Base-by-base conservation (phyloP, 2,888 invertebrate genomes). In the Desoria tigrina region DNA sequence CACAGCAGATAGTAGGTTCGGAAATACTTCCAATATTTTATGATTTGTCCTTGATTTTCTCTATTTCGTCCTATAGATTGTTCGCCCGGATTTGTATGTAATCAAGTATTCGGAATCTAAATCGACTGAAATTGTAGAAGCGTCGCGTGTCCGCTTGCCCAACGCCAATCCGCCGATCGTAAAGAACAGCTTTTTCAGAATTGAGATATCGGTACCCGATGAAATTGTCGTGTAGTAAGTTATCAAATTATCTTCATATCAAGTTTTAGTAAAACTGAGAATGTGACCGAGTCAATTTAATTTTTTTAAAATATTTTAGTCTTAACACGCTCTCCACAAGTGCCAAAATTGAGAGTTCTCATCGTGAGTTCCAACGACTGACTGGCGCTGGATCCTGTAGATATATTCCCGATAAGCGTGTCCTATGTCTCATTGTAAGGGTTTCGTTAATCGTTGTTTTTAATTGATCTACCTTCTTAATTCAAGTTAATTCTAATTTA, bases 201-300 rank as follows among this genome's bases (percentile, higher is more conserved):
- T 93, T 82, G 92, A 94, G 84, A 89, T 97, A 78, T 86, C 90
- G 78, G 93, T 97, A 81, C 96, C 96, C 78, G 92, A 93, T 80
- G 96, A 96, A 80, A 86, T 96, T 78, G 86, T 90, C 83, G 94
- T 95, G 82, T 93, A 91, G 95, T 95, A 83, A 88, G 92, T 89
- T 71, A 65, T 61, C 61, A 57, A 49, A 28, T 26, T 42, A 42
- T n/a, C n/a, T n/a, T n/a, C n/a, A n/a, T 11, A 27, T 39, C 18
- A 14, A n/a, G 42, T 32, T 59, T 45, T 63, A 11, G 11, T 39
- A 39, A n/a, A n/a, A n/a, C n/a, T n/a, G n/a, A n/a, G n/a, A n/a
- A n/a, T 63, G 11, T 64, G 65, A 9, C n/a, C 54, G 32, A 28
- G 9, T 14, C 26, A n/a, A n/a, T n/a, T n/a, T n/a, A n/a, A n/a